Conservation (phyloP, 2,797 vertebrate genomes). For the Enteromius mattozi region DNA sequence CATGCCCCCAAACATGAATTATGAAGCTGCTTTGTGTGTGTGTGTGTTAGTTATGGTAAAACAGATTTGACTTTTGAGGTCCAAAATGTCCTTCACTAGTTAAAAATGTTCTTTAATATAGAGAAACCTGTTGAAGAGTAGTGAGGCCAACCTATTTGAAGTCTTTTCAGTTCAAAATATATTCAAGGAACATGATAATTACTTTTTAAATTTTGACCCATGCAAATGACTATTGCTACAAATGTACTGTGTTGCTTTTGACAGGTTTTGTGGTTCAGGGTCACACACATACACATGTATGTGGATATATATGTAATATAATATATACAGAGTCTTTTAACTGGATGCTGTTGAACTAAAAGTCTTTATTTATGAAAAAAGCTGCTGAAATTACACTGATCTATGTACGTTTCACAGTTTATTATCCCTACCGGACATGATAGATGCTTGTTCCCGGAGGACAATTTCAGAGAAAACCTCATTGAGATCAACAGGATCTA, state of each 20-base stretch:
- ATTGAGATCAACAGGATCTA: slow-evolving; percentile 33
- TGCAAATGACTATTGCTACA: too few species aligned
- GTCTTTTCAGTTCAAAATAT: too few species aligned
- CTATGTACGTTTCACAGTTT: background rate
- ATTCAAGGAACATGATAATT: too few species aligned
- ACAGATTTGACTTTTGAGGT: background rate
- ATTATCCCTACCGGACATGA: slow-evolving; percentile 32
- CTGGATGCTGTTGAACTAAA: background rate
- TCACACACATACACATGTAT: too few species aligned
- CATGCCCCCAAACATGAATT: background rate
- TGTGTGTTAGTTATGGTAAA: background rate
- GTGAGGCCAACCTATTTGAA: too few species aligned
- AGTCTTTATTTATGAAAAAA: background rate
- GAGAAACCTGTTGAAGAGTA: too few species aligned
- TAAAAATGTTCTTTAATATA: background rate
- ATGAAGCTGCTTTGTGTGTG: background rate
- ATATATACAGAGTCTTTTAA: background rate
- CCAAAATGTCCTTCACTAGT: background rate
- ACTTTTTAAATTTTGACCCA: too few species aligned
- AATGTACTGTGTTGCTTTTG: too few species aligned
- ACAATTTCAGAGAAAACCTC: slow-evolving; percentile 24
- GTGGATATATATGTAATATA: too few species aligned
- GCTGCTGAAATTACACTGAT: background rate
- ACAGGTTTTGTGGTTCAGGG: too few species aligned
- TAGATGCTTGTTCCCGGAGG: slow-evolving; percentile 7